Conservation (phyloP, 2,113 vertebrate species). For the Nesospiza acunhae region DNA sequence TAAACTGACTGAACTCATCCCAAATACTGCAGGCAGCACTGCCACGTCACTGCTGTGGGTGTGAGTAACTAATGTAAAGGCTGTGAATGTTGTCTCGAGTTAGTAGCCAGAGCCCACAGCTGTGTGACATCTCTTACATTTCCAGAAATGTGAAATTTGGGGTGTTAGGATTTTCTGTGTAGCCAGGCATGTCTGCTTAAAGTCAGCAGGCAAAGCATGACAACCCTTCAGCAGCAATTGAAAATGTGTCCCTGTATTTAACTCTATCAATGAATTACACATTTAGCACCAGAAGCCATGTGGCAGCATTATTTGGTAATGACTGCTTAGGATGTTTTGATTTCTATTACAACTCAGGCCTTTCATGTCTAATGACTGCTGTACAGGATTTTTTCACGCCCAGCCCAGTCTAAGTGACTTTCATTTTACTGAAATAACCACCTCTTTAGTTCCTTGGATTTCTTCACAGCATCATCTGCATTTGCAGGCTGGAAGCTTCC, state of each 20-base stretch:
- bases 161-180: neutral
- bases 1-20: neutral
- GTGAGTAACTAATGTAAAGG: neutral
- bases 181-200: neutral
- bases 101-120: neutral
- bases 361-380: constrained; percentile 41
- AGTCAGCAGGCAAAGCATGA: neutral
- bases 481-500: neutral
- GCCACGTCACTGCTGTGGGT: neutral
- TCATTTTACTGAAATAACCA: constrained; percentile 27
- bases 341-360: neutral
- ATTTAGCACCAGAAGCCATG: neutral
- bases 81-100: neutral
- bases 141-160: neutral
- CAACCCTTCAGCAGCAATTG: neutral
- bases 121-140: neutral
- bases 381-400: neutral
- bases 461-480: neutral
- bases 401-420: constrained; percentile 11
- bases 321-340: constrained; percentile 30
- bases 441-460: constrained; percentile 13
- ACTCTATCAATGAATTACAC: neutral
- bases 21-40: neutral
- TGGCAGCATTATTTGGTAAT: constrained; percentile 39
- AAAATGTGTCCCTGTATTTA: neutral